A percentile compares a stretch with the other conserved stretches of the same genome.
These are phyloP conservation scores for Spea hammondii DNA, from an alignment of 2,797 vertebrate species.

Conservation along the genomic window DNA sequence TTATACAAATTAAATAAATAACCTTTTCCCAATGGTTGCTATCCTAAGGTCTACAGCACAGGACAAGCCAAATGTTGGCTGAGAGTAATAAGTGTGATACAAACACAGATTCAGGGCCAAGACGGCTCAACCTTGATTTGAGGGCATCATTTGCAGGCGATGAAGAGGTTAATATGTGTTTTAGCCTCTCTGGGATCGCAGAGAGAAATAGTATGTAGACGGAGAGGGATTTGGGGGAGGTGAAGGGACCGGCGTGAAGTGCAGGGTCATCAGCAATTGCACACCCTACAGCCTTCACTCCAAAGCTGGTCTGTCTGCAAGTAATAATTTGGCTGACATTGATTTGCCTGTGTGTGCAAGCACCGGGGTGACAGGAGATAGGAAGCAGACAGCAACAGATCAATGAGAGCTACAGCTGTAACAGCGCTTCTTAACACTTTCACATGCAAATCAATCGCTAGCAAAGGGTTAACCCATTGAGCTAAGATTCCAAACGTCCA, in stretches of 20 bases:
- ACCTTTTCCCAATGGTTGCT: no score
- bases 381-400: constrained; percentile 53
- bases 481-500: no score
- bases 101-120: no score
- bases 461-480: no score
- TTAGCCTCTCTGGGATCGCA: background rate
- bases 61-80: no score
- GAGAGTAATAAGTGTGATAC: no score
- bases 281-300: constrained; percentile 3
- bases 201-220: background rate
- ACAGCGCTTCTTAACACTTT: constrained; percentile 54
- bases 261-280: constrained; percentile 32
- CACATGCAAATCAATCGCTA: no score
- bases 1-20: no score
- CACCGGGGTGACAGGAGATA: constrained; percentile 73
- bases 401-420: constrained; percentile 66
- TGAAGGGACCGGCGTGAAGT: background rate
- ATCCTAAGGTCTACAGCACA: no score
- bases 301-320: constrained; percentile 70
- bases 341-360: constrained; percentile 79
- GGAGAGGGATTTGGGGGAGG: background rate
- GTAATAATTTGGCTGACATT: constrained; percentile 83
- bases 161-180: constrained; percentile 23
- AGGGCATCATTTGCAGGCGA: background rate
- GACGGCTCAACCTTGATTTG: background rate